Conservation (phyloP, 1,140 invertebrate genomes). For the Asobara japonica region DNA sequence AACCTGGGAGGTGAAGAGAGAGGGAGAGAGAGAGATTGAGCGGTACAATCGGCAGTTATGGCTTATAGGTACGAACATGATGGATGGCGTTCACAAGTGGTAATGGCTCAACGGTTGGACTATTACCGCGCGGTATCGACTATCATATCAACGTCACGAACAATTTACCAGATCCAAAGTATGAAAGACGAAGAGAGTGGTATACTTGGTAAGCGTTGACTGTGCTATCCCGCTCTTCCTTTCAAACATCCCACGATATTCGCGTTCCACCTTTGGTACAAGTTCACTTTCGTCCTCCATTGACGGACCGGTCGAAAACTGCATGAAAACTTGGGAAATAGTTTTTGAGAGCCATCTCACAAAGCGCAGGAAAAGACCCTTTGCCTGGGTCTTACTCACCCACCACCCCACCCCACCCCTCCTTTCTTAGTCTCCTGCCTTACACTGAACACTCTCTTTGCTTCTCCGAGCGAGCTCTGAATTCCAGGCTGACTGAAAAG, state of each 20-base stretch:
- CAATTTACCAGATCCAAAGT: neutral
- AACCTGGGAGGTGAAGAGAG: too few relatives aligned
- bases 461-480: constrained; percentile 41
- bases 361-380: constrained; percentile 2
- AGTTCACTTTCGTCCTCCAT: constrained; percentile 23
- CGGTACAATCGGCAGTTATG: neutral
- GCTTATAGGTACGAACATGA: constrained; percentile 1
- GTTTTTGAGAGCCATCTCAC: constrained; percentile 36
- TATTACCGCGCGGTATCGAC: constrained; percentile 3
- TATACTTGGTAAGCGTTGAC: constrained; percentile 31
- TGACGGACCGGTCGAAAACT: constrained; percentile 44
- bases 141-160: constrained; percentile 17
- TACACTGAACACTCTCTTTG: neutral
- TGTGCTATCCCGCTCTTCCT: neutral
- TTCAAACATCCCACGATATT: neutral
- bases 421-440: constrained; percentile 21
- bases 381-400: neutral
- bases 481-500: constrained; percentile 55
- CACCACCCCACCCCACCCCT: constrained; percentile 12
- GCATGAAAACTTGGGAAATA: constrained; percentile 55
- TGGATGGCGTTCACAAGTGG: constrained; percentile 9
- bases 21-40: neutral
- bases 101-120: neutral
- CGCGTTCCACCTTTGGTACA: neutral
- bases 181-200: neutral